Conservation (phyloP, 1,140 invertebrate species). For the Anastrepha obliqua region DNA sequence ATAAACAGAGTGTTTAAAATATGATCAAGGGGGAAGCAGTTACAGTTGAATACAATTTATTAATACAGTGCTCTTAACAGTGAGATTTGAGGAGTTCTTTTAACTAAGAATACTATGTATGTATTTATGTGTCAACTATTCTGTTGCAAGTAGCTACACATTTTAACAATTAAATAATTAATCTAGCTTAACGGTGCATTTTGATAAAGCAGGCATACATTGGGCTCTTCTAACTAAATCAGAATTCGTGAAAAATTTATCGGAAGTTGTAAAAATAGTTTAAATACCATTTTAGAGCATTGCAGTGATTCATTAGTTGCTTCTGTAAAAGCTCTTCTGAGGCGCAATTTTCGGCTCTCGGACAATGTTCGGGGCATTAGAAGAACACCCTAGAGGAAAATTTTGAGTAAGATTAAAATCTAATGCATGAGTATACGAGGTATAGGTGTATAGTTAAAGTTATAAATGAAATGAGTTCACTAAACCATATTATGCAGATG, state of each 20-base stretch:
- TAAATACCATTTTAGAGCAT: slow-evolving; percentile 90
- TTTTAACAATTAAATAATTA: neutral
- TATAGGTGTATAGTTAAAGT: too few relatives aligned
- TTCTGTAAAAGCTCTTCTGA: slow-evolving; percentile 90
- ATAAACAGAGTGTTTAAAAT: neutral
- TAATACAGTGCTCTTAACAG: neutral
- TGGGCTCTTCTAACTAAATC: slow-evolving; percentile 12
- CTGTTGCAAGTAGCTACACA: neutral
- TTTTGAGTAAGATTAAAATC: slow-evolving; percentile 17
- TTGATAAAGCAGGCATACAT: slow-evolving; percentile 42
- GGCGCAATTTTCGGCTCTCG: slow-evolving; percentile 86
- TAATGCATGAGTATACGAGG: too few relatives aligned
- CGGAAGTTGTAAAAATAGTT: slow-evolving; percentile 36
- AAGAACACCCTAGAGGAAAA: slow-evolving; percentile 83
- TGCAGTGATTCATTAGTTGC: slow-evolving; percentile 89
- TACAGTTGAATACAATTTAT: neutral
- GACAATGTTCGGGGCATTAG: slow-evolving; percentile 91
- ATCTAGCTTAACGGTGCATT: slow-evolving; percentile 41
- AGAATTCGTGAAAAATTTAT: slow-evolving; percentile 19
- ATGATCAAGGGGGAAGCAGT: neutral
- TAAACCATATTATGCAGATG: too few relatives aligned
- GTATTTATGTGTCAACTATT: neutral
- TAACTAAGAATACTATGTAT: neutral
- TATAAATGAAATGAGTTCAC: too few relatives aligned
- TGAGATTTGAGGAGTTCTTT: neutral